These are phyloP conservation scores for Actinernus sp. DNA, from an alignment of 92 coral and sea anemone species.

Conservation along the genomic window DNA sequence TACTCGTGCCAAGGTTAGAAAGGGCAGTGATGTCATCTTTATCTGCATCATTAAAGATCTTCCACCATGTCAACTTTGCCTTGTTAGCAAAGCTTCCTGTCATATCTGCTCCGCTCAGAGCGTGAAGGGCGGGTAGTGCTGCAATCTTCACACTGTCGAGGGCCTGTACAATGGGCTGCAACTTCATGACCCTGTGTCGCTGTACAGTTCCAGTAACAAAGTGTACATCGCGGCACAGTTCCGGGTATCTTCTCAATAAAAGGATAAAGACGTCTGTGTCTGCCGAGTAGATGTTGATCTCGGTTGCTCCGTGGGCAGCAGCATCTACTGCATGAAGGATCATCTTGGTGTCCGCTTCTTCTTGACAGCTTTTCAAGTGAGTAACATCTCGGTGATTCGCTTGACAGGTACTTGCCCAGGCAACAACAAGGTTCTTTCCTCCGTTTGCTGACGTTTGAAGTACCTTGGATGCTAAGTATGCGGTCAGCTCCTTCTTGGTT, in stretches of 20 bases:
- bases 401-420: slow-evolving; percentile 11
- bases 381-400: slow-evolving; percentile 18
- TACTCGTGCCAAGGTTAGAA: slow-evolving; percentile 17
- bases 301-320: slow-evolving; percentile 5
- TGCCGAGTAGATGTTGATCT: slow-evolving; percentile 11
- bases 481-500: slow-evolving; percentile 28
- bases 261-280: slow-evolving; percentile 36
- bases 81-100: slow-evolving; percentile 38
- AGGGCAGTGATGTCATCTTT: slow-evolving; percentile 25
- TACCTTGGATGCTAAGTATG: slow-evolving; percentile 19
- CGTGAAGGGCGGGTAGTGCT: slow-evolving; percentile 45
- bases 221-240: slow-evolving; percentile 8
- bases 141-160: slow-evolving; percentile 24
- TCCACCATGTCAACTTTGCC: slow-evolving; percentile 42
- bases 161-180: slow-evolving; percentile 25
- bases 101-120: slow-evolving; percentile 37
- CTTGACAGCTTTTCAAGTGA: slow-evolving; percentile 31
- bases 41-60: slow-evolving; percentile 4
- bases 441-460: slow-evolving; percentile 1
- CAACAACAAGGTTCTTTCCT: slow-evolving; percentile 32
- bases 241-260: slow-evolving; percentile 22
- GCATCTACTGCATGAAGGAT: slow-evolving; percentile 36
- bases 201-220: slow-evolving; percentile 56
- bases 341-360: slow-evolving; percentile 28
- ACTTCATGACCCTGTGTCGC: slow-evolving; percentile 14